Conservation (phyloP, 2,888 invertebrate species). For the Athalia rosae region DNA sequence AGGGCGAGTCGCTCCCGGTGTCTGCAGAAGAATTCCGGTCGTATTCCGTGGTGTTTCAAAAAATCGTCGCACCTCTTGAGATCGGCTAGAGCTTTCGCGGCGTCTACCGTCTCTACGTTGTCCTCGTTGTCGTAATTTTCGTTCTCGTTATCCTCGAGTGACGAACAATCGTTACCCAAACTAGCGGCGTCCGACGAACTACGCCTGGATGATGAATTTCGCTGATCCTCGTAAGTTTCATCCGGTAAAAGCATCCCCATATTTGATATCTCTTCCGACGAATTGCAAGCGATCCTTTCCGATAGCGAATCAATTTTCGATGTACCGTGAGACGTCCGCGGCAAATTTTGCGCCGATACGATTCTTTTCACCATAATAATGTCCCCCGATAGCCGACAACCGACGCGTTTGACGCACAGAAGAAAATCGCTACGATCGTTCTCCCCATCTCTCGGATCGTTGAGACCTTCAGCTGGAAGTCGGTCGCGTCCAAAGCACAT, state of each 20-base stretch:
- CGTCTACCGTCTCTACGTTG: slow-evolving; percentile 63
- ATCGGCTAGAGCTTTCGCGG: slow-evolving; percentile 71
- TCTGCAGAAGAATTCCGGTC: slow-evolving; percentile 86
- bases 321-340: too few relatives aligned
- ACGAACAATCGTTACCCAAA: slow-evolving; percentile 47
- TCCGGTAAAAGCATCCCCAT: slow-evolving; percentile 83
- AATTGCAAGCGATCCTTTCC: neutral
- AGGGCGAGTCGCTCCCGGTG: slow-evolving; percentile 75
- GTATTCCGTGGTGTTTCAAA: slow-evolving; percentile 80
- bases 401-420: too few relatives aligned
- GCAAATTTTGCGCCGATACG: slow-evolving; percentile 1
- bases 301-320: neutral
- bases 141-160: neutral
- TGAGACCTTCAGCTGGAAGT: neutral
- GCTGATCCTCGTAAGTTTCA: slow-evolving; percentile 83
- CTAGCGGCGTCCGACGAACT: slow-evolving; percentile 55
- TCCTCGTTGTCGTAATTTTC: slow-evolving; percentile 45
- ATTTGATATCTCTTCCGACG: slow-evolving; percentile 20
- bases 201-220: slow-evolving; percentile 58
- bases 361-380: slow-evolving; percentile 10
- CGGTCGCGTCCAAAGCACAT: slow-evolving; percentile 45
- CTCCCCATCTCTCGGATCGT: neutral
- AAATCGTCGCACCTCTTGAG: slow-evolving; percentile 79
- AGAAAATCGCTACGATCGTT: too few relatives aligned
- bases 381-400: neutral